Base-by-base conservation (phyloP, 2,113 vertebrate genomes). In the Blennius ocellaris region DNA sequence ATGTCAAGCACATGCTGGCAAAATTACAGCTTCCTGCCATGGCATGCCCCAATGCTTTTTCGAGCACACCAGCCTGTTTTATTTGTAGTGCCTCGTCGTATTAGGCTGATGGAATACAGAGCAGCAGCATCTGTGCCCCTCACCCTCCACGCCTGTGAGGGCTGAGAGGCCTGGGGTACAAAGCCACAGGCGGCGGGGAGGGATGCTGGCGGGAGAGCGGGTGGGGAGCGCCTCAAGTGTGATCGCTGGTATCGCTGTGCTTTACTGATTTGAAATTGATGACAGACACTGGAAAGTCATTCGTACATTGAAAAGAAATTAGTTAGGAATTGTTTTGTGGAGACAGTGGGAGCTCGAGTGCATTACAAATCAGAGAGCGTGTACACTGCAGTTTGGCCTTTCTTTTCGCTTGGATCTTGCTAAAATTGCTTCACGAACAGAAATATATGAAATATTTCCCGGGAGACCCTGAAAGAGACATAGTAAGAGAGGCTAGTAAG, bases 11-110 rank as follows among this genome's bases (percentile, higher is more conserved):
- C 72, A 80, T 11, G 49, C 8, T 81, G 64, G 75, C 69, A 73
- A 68, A 70, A 75, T 72, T 69, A 81, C 43, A 48, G 15, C 73
- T 83, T 80, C 80, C 81, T 76, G 43, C 57, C 21, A 9, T 63
- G 50, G 62, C 68, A 59, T 9, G 47, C 70, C 66, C 36, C 15
- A 8, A 4, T 69, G 45, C 6, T 59, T 52, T 57, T 54, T 64
- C 56, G 50, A 55, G 56, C 54, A 69, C 60, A 65, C 64, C 65
- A 73, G 76, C 55, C 77, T 41, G 47, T 84, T 87, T 83, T 80
- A 87, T 85, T 87, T 85, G 85, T 80, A 79, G 82, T 88, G 87
- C 68, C 86, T 74, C 76, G 66, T 89, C 82, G 68, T 79, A 81
- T 89, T 88, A 88, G 50, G 53, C 52, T 87, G 89, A 89, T 76